phyloP scores from a whole-genome alignment of 2,797 vertebrate species.

The Spea hammondii region DNA sequence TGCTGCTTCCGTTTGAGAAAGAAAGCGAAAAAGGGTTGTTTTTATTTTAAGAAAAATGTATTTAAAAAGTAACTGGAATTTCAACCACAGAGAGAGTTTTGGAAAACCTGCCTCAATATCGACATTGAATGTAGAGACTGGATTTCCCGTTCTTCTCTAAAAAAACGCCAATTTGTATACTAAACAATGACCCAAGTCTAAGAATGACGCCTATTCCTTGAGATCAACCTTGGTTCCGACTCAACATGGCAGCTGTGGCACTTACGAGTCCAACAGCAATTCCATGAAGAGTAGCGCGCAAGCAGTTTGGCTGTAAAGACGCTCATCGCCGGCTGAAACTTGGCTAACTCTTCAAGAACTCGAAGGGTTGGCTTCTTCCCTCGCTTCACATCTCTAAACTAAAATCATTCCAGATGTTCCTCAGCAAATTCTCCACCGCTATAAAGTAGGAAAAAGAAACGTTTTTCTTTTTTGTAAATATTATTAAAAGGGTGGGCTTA shows the following conservation, averaged over 20 bases:
- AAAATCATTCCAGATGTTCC: slow-evolving; percentile 71
- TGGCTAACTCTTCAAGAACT: not conserved
- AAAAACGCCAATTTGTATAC: too few species aligned
- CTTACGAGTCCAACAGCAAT: too few species aligned
- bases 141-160: slow-evolving; percentile 62
- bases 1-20: slow-evolving; percentile 29
- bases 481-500: slow-evolving; percentile 56
- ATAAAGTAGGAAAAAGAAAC: slow-evolving; percentile 69
- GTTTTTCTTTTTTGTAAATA: slow-evolving; percentile 68
- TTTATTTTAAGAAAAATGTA: slow-evolving; percentile 13
- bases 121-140: slow-evolving; percentile 54
- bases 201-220: too few species aligned
- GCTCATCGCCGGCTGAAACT: too few species aligned
- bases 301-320: too few species aligned
- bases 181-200: too few species aligned
- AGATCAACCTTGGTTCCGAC: too few species aligned
- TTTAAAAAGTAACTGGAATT: slow-evolving; percentile 26
- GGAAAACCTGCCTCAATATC: slow-evolving; percentile 34
- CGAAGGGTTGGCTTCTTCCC: slow-evolving; percentile 54
- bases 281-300: too few species aligned
- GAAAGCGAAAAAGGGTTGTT: slow-evolving; percentile 5
- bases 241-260: too few species aligned
- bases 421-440: slow-evolving; percentile 61
- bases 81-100: slow-evolving; percentile 38
- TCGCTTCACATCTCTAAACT: slow-evolving; percentile 55